Percentiles rank a stretch among this genome's conserved stretches.
phyloP scores from a whole-genome alignment of 2,113 vertebrate genomes.

The Pterocles burchelli region DNA sequence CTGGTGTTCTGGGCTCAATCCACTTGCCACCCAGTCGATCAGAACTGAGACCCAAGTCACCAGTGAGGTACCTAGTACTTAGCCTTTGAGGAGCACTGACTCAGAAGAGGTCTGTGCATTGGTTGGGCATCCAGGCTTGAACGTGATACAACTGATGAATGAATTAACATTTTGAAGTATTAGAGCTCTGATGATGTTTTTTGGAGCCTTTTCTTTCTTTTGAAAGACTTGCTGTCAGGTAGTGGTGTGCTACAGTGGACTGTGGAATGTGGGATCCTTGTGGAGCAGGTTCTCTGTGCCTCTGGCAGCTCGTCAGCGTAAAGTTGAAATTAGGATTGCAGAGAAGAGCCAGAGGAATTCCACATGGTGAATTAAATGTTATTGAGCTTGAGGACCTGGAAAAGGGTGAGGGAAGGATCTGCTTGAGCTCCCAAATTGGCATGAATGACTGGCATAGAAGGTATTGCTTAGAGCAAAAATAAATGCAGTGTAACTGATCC shows the following conservation, averaged over 20 bases:
- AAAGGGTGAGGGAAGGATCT: slow-evolving; percentile 16
- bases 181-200: not conserved
- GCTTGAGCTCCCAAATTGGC: slow-evolving; percentile 37
- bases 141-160: not conserved
- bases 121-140: not conserved
- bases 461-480: slow-evolving; percentile 56
- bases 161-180: not conserved
- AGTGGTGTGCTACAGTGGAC: not conserved
- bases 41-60: not conserved
- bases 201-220: slow-evolving; percentile 13
- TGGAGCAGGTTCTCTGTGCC: not conserved
- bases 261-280: slow-evolving; percentile 32
- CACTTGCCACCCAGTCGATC: not conserved
- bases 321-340: slow-evolving; percentile 50
- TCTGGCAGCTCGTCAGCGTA: slow-evolving; percentile 29
- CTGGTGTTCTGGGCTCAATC: not conserved
- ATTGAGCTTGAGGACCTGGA: slow-evolving; percentile 49
- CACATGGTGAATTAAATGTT: slow-evolving; percentile 37
- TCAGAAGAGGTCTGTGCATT: not conserved
- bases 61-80: not conserved
- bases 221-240: slow-evolving; percentile 25
- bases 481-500: slow-evolving; percentile 48
- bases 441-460: slow-evolving; percentile 54
- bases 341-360: slow-evolving; percentile 46
- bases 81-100: not conserved